These are phyloP conservation scores for Parotocinclus haroldoi DNA, from an alignment of 2,797 vertebrate species.

Conservation along the genomic window DNA sequence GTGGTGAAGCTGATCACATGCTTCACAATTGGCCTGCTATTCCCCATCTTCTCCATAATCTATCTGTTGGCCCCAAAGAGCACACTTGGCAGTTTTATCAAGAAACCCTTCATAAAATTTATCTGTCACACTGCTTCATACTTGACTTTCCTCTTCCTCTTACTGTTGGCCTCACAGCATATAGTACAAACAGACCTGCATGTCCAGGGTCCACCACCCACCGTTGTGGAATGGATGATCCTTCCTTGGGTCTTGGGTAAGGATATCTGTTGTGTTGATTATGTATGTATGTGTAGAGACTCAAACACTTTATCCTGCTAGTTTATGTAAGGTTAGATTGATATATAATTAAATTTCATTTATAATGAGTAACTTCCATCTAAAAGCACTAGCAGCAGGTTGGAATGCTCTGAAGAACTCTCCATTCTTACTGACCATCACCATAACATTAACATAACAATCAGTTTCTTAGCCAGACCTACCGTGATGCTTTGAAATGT, in stretches of 20 bases:
- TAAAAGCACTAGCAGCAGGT: no score
- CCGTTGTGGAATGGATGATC: constrained; percentile 97
- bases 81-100: constrained; percentile 91
- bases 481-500: no score
- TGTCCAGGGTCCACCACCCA: constrained; percentile 93
- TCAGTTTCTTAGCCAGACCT: no score
- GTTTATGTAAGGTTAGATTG: no score
- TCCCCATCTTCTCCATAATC: constrained; percentile 86
- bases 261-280: constrained; percentile 1
- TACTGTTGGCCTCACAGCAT: constrained; percentile 94
- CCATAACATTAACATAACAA: no score
- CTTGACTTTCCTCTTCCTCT: constrained; percentile 96
- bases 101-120: constrained; percentile 99
- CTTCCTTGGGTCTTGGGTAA: constrained; percentile 93
- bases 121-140: constrained; percentile 98
- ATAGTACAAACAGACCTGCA: constrained; percentile 94
- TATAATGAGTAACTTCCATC: no score
- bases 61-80: constrained; percentile 94
- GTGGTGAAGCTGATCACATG: constrained; percentile 94
- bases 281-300: no score
- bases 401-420: no score
- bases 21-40: constrained; percentile 92
- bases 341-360: no score
- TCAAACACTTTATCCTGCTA: no score
- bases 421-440: no score